Evolutionary conservation across 2,113 vertebrate genomes (phyloP), one percentile per base, ranked within the genome.

Genomic region (Festucalex cinctus): DNA sequence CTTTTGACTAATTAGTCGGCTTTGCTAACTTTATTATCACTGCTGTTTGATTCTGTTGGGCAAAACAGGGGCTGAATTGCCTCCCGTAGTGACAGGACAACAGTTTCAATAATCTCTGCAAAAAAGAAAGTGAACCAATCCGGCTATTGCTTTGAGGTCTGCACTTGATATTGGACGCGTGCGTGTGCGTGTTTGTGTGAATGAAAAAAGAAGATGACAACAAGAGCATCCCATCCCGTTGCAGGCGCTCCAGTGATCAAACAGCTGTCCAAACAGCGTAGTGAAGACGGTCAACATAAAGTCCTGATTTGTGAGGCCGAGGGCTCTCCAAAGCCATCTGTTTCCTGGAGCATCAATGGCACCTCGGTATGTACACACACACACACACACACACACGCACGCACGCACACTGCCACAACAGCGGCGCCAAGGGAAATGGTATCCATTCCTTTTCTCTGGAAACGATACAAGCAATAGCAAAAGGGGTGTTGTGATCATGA

Each of bases 311-410:
- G 96, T 71, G 92, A 93, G 0, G 95, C 93, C 65, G 95, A 98
- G 86, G 96, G 96, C 62, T 96, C 91, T 77, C 97, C 97, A 3
- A 96, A 95, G 69, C 97, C 96, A 69, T 87, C 85, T 43, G 94
- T 98, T 68, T 92, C 93, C 46, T 98, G 97, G 95, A 95, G 91
- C 85, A 88, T 95, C 88, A 95, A 95, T 0, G 94, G 94, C 70
- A 95, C 89, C 0, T 88, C 88, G 73, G 92, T 93, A 93, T 88
- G 93, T n/a, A 56, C 1, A 20, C 44, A 28, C 26, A 8, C 26
- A 63, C 22, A 44, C 17, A 22, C 22, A 24, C 61, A 63, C 63
- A 56, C 41, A 6, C 64, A 35, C n/a, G n/a, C 51, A 12, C 46
- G 37, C 57, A 37, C 19, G 13, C 51, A 26, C 5, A 37, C 8